Base-by-base conservation (phyloP, 2,797 vertebrate genomes). In the Paedocypris micromegethes region DNA sequence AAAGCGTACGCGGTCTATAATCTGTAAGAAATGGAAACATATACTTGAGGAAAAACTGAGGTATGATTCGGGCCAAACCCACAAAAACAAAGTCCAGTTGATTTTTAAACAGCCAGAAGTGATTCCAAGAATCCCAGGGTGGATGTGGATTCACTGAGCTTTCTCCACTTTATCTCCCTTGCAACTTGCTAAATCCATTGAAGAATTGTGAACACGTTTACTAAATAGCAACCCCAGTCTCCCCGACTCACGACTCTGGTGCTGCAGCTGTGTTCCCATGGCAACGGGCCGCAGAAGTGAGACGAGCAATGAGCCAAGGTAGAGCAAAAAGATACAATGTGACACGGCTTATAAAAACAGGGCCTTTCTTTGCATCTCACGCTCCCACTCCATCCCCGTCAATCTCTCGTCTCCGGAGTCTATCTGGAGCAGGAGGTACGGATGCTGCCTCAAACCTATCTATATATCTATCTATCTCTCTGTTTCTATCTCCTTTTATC, bases 261-360 rank as follows among this genome's bases (percentile, higher is more conserved):
- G 65, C 72, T 78, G 76, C 76, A 75, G 76, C 76, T 75, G 76
- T 52, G 76, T 78, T 78, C 76, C 76, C 73, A 75, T 78, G 66
- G 73, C 73, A 78, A 78, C 76, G 43, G 60, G 73, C 76, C 66
- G 59, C 67, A 78, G 63, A 75, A 70, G 51, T 73, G 70, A 78
- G 58, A 77, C 62, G 40, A 75, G 70, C 70, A 72, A 66, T 66
- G 73, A 72, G 72, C 68, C 60, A 71, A 72, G 75, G 72, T 72
- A 65, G 60, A 72, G 69, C 46, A 44, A 72, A 70, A 72, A 66
- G 63, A 70, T 52, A 60, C 40, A 4, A 40, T 61, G 70, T 64
- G 54, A 73, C 57, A 66, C 48, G 58, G 64, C 67, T 73, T 67
- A 9, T 41, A 60, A 53, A 68, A 60, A 52, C 3, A 43, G 43